Percentiles rank a stretch among this genome's conserved stretches.
Evolutionary conservation across 2,888 invertebrate species (phyloP).

Genomic region (Tenthredo notha): DNA sequence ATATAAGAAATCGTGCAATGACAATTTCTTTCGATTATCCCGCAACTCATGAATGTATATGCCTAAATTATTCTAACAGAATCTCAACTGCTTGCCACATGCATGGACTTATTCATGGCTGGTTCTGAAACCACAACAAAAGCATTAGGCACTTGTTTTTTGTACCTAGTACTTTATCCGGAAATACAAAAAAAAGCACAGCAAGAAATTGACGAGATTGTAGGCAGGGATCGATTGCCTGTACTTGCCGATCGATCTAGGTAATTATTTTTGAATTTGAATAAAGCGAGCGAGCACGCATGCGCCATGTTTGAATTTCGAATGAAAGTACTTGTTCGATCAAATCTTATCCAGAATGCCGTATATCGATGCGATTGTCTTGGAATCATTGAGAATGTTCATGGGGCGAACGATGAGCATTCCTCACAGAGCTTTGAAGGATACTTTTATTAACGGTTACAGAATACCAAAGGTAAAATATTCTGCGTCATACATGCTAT

Average conservation of each 20-base stretch:
- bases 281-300: not conserved
- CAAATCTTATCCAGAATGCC: slow-evolving; percentile 84
- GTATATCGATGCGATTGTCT: slow-evolving; percentile 88
- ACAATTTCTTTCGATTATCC: not conserved
- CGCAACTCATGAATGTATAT: not conserved
- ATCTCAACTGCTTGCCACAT: slow-evolving; percentile 88
- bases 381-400: slow-evolving; percentile 90
- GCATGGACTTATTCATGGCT: slow-evolving; percentile 93
- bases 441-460: slow-evolving; percentile 87
- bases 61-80: slow-evolving; percentile 80
- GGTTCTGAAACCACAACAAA: slow-evolving; percentile 93
- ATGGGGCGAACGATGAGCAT: slow-evolving; percentile 89
- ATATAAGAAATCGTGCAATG: not conserved
- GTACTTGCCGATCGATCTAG: slow-evolving; percentile 85
- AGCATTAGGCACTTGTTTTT: slow-evolving; percentile 87
- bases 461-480: slow-evolving; percentile 86
- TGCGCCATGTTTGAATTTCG: not conserved
- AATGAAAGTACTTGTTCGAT: slow-evolving; percentile 46
- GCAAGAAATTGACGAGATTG: slow-evolving; percentile 87
- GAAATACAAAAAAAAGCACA: slow-evolving; percentile 88
- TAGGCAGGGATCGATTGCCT: slow-evolving; percentile 86
- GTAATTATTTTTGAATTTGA: slow-evolving; percentile 74
- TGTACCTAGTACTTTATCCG: slow-evolving; percentile 86
- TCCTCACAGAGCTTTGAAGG: slow-evolving; percentile 88
- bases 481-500: not conserved